Percentiles rank a stretch among this genome's conserved stretches.
Conservation (phyloP, 2,888 invertebrate species). For the Geophilus truncorum region DNA sequence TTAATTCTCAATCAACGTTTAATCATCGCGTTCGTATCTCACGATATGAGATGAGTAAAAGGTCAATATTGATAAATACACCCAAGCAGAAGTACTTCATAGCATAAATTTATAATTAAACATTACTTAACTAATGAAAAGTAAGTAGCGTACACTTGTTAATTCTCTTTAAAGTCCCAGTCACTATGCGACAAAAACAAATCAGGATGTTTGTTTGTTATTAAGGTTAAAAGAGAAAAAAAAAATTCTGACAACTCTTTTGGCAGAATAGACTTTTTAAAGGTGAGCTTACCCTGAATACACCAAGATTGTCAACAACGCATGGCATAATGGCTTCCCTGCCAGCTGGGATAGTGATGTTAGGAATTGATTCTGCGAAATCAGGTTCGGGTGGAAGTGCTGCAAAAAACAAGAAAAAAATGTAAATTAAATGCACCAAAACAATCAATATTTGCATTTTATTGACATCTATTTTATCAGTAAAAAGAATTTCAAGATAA, state of each 20-base stretch:
- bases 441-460: not conserved
- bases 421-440: not conserved
- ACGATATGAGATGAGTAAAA: not conserved
- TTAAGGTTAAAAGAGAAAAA: too few relatives aligned
- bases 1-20: not conserved
- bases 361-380: constrained; percentile 37
- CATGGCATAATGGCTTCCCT: constrained; percentile 37
- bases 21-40: not conserved
- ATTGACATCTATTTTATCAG: not conserved
- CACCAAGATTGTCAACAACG: constrained; percentile 37
- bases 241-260: too few relatives aligned
- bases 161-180: too few relatives aligned
- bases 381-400: constrained; percentile 35
- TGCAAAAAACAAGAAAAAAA: constrained; percentile 31
- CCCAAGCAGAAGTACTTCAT: not conserved
- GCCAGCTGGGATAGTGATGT: constrained; percentile 37
- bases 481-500: not conserved
- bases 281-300: constrained; percentile 34
- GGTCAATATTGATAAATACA: not conserved
- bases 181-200: too few relatives aligned
- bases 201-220: too few relatives aligned
- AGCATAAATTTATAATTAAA: too few relatives aligned
- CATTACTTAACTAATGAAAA: too few relatives aligned
- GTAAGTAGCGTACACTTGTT: too few relatives aligned
- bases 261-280: too few relatives aligned